Conservation (phyloP, 2,113 vertebrate genomes). For the Thomomys bottae region DNA sequence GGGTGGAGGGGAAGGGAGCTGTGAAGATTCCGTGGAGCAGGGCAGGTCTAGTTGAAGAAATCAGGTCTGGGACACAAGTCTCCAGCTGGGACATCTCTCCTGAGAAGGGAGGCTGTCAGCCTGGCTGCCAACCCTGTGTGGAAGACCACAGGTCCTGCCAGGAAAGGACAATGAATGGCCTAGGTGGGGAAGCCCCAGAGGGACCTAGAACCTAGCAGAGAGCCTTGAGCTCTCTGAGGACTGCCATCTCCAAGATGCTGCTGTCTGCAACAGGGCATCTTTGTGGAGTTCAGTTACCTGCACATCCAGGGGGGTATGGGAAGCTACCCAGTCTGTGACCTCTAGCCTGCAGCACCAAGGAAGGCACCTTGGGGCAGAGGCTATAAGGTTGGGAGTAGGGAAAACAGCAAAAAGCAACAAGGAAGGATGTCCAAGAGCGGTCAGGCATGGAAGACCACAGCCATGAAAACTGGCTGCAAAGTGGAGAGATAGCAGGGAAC, state of each 20-base stretch:
- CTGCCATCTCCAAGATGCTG: background rate
- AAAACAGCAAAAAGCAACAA: background rate
- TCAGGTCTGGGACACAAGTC: no score
- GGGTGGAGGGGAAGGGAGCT: background rate
- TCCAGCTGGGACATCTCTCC: background rate
- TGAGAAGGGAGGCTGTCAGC: background rate
- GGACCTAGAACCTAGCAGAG: background rate
- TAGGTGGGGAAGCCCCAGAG: background rate
- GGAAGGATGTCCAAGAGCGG: background rate
- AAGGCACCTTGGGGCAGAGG: background rate
- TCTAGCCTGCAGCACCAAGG: background rate
- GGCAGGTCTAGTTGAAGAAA: background rate
- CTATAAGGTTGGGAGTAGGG: background rate
- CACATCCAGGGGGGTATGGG: background rate
- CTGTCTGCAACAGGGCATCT: accelerated
- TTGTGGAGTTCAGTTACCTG: background rate
- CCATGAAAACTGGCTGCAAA: background rate
- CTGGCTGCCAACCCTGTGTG: background rate
- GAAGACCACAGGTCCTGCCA: background rate
- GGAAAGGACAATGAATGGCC: background rate
- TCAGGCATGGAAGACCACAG: background rate
- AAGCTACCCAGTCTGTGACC: background rate
- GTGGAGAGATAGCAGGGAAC: background rate
- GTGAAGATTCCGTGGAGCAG: background rate
- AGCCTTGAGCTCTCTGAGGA: background rate